phyloP scores from a whole-genome alignment of 2,113 vertebrate species.

The Triplophysa tibetana region DNA sequence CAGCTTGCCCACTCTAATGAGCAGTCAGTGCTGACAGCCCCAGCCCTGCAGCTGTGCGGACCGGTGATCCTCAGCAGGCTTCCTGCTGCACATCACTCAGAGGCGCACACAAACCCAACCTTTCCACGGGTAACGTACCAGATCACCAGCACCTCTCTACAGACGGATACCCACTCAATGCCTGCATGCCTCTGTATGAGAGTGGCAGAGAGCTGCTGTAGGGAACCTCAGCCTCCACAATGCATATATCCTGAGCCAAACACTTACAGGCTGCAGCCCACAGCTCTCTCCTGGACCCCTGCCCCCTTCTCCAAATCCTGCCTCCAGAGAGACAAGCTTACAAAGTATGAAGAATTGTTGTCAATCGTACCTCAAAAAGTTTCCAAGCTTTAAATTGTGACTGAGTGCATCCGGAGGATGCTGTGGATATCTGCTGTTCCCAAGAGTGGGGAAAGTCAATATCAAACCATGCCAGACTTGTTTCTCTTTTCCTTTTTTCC shows the following conservation, averaged over 20 bases:
- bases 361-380: conserved; percentile 37
- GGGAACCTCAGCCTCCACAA: conserved; percentile 57
- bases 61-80: not conserved
- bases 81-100: conserved; percentile 12
- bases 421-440: not conserved
- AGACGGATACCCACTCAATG: conserved; percentile 53
- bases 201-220: conserved; percentile 59
- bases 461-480: conserved; percentile 2
- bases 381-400: conserved; percentile 51
- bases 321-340: conserved; percentile 19
- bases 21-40: conserved; percentile 18
- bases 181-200: conserved; percentile 54
- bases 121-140: conserved; percentile 51
- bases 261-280: conserved; percentile 60
- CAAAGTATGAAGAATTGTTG: conserved; percentile 44
- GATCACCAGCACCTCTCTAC: conserved; percentile 50
- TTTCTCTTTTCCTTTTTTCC: not conserved
- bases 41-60: conserved; percentile 16
- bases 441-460: not conserved
- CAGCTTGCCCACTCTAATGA: conserved; percentile 41
- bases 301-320: conserved; percentile 48
- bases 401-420: conserved; percentile 39
- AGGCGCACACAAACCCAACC: conserved; percentile 13
- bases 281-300: conserved; percentile 59
- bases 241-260: conserved; percentile 61